Evolutionary conservation across 2,797 vertebrate species (phyloP).

Genomic region (Brachymystax lenok): DNA sequence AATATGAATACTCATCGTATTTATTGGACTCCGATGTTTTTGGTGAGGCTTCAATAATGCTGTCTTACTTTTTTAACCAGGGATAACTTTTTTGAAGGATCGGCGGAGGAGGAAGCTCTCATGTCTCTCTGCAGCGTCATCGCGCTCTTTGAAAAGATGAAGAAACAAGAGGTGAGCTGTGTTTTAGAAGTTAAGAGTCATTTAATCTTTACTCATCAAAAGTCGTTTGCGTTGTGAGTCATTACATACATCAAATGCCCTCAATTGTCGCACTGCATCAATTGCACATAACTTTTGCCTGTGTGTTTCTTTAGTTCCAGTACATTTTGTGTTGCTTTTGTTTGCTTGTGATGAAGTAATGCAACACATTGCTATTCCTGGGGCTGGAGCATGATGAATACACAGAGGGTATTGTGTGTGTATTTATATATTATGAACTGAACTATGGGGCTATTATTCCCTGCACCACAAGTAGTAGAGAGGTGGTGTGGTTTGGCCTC

Average conservation of each 20-base stretch:
- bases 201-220: not conserved
- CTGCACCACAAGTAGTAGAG: not conserved
- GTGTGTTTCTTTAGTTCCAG: not conserved
- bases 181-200: constrained; percentile 2
- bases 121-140: constrained; percentile 51
- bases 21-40: not conserved
- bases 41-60: not conserved
- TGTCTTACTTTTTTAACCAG: constrained; percentile 34
- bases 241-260: too few relatives aligned
- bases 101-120: constrained; percentile 41
- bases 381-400: too few relatives aligned
- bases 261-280: not conserved
- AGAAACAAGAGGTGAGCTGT: constrained; percentile 60
- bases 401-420: not conserved
- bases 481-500: not conserved
- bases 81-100: constrained; percentile 44
- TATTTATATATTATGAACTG: not conserved
- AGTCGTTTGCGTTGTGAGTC: not conserved
- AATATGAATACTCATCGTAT: not conserved
- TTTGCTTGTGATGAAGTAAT: not conserved
- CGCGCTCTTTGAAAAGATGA: constrained; percentile 65
- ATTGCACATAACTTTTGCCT: not conserved
- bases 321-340: not conserved
- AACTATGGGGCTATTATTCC: not conserved
- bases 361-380: not conserved